Percentiles rank a stretch among this genome's conserved stretches.
These are phyloP conservation scores for Lithophane socia DNA, from an alignment of 2,888 invertebrate species.

Conservation along the genomic window DNA sequence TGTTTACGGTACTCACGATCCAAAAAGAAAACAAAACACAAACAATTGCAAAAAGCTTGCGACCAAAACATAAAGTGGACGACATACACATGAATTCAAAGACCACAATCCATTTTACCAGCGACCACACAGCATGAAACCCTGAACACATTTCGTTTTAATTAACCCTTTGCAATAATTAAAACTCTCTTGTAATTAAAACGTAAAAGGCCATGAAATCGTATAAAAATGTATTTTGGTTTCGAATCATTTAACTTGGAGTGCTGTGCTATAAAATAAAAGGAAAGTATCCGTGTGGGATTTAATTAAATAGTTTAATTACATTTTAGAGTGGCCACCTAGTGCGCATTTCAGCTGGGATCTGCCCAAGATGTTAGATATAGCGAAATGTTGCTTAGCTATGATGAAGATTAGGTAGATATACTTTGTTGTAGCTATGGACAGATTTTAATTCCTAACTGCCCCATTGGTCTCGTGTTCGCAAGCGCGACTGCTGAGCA, in stretches of 20 bases:
- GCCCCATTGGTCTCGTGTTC: too few species aligned
- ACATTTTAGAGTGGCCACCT: conserved; percentile 70
- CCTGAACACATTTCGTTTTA: conserved; percentile 32
- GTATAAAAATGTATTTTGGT: conserved; percentile 57
- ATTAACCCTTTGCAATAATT: conserved; percentile 49
- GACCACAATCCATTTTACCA: conserved; percentile 44
- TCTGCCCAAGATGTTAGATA: conserved; percentile 40
- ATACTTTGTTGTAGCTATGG: not conserved
- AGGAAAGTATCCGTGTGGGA: conserved; percentile 58
- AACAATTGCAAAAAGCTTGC: not conserved
- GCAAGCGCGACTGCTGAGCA: too few species aligned
- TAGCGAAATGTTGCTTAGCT: conserved; percentile 28
- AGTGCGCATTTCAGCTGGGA: conserved; percentile 21
- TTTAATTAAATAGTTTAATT: conserved; percentile 80
- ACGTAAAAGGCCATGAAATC: conserved; percentile 29
- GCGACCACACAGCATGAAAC: conserved; percentile 32
- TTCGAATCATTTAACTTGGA: conserved; percentile 54
- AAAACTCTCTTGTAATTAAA: conserved; percentile 39
- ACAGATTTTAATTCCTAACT: not conserved
- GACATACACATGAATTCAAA: conserved; percentile 21
- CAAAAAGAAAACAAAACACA: not conserved
- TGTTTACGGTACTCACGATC: not conserved
- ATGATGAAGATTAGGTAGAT: not conserved
- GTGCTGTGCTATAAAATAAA: conserved; percentile 49
- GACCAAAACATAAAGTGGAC: conserved; percentile 28